Conservation (phyloP, 2,113 vertebrate genomes). For the Boulengeromyrus knoepffleri region DNA sequence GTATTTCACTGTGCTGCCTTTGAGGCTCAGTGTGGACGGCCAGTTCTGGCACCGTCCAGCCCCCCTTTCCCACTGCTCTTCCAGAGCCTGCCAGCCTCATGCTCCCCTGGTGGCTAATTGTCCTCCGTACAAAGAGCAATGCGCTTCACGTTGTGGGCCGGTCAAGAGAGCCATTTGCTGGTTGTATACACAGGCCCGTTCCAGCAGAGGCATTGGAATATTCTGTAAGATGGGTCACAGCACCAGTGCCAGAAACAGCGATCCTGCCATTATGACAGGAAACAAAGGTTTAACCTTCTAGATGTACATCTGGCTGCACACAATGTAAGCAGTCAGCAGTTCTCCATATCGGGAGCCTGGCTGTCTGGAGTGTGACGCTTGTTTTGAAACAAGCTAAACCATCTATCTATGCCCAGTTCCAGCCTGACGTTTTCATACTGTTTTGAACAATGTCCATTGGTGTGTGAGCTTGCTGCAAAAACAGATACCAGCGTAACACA, state of each 20-base stretch:
- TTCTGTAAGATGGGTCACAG: conserved; percentile 54
- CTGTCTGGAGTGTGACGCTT: neutral
- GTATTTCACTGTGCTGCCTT: neutral
- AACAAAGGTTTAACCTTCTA: conserved; percentile 28
- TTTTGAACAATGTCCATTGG: neutral
- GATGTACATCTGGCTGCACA: conserved; percentile 11
- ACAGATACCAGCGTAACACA: neutral
- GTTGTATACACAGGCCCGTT: conserved; percentile 21
- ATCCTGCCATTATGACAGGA: conserved; percentile 3
- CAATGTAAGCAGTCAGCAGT: conserved; percentile 16
- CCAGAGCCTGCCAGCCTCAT: conserved; percentile 28
- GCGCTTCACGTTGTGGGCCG: conserved; percentile 18
- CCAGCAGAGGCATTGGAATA: conserved; percentile 50
- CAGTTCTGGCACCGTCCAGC: conserved; percentile 62
- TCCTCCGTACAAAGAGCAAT: conserved; percentile 50
- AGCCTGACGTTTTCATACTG: neutral
- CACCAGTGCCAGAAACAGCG: conserved; percentile 11
- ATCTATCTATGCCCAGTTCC: neutral
- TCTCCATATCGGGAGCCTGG: neutral
- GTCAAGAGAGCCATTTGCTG: conserved; percentile 31
- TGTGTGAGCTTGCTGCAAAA: neutral
- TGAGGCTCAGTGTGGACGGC: conserved; percentile 38
- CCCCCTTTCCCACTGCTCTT: conserved; percentile 15
- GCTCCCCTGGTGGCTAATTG: conserved; percentile 53
- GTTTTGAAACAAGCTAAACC: neutral